These are phyloP conservation scores for Drosophila peninsularis DNA, from an alignment of 2,888 invertebrate genomes.

Conservation along the genomic window DNA sequence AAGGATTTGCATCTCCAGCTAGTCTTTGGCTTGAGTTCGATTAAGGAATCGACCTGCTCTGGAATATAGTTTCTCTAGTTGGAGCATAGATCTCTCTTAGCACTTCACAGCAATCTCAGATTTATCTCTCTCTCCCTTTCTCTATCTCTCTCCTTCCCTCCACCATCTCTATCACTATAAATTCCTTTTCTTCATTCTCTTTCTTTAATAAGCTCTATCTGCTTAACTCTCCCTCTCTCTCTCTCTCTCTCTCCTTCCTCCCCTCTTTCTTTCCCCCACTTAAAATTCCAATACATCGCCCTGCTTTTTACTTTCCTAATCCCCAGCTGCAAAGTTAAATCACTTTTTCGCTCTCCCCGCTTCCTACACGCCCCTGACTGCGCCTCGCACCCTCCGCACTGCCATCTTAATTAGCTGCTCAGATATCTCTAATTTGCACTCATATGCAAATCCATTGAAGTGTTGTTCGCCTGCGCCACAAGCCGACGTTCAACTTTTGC, in stretches of 20 bases:
- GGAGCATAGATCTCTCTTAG: no score
- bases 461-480: conserved; percentile 13
- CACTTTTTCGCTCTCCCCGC: background rate
- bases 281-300: background rate
- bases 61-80: no score
- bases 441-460: conserved; percentile 28
- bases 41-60: no score
- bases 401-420: conserved; percentile 16
- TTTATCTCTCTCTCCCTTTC: background rate
- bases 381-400: background rate
- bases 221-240: background rate
- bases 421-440: conserved; percentile 18
- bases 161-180: background rate
- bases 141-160: background rate
- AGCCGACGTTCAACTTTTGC: conserved; percentile 8
- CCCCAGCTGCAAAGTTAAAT: background rate
- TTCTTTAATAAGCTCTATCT: background rate
- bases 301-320: no score
- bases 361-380: background rate
- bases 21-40: no score
- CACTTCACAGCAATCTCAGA: no score
- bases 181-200: background rate
- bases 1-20: background rate
- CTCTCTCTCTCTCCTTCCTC: background rate
- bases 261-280: background rate